These are phyloP conservation scores for Syrphus vitripennis DNA, from an alignment of 2,888 invertebrate genomes.

Conservation along the genomic window DNA sequence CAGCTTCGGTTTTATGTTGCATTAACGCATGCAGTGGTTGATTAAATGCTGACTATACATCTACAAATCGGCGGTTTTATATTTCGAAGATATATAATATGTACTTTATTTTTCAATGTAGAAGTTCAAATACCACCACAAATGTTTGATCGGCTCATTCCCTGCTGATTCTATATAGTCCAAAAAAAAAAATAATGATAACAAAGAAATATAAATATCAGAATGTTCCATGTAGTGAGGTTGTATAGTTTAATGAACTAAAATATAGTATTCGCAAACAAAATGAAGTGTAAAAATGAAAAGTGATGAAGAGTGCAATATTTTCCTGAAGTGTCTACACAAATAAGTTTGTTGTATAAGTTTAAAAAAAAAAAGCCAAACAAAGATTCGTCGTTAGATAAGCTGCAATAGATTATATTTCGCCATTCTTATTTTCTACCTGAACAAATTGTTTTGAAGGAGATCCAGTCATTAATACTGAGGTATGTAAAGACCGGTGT, in stretches of 20 bases:
- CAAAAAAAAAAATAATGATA: slow-evolving; percentile 51
- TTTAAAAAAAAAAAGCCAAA: not conserved
- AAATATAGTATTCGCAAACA: slow-evolving; percentile 40
- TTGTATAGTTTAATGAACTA: slow-evolving; percentile 36
- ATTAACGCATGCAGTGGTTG: slow-evolving; percentile 14
- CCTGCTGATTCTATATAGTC: not conserved
- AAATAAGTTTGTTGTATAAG: not conserved
- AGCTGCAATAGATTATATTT: not conserved
- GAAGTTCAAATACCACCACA: slow-evolving; percentile 31
- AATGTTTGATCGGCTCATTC: slow-evolving; percentile 14
- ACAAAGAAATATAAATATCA: slow-evolving; percentile 49
- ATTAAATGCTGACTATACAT: slow-evolving; percentile 7
- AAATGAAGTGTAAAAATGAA: slow-evolving; percentile 45
- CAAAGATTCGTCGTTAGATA: not conserved
- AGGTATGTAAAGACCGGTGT: slow-evolving; percentile 38
- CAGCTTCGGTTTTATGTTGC: not conserved
- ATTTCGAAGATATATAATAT: slow-evolving; percentile 7
- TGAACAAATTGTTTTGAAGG: not conserved
- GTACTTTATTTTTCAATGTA: slow-evolving; percentile 17
- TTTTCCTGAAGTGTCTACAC: not conserved
- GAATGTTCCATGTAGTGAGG: slow-evolving; percentile 8
- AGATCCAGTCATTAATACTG: slow-evolving; percentile 12
- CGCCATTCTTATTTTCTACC: not conserved
- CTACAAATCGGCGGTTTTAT: slow-evolving; percentile 32
- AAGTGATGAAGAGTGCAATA: slow-evolving; percentile 58